Percentiles rank a stretch among this genome's conserved stretches.
Conservation (phyloP, 2,888 invertebrate species). For the Epirrita christyi region DNA sequence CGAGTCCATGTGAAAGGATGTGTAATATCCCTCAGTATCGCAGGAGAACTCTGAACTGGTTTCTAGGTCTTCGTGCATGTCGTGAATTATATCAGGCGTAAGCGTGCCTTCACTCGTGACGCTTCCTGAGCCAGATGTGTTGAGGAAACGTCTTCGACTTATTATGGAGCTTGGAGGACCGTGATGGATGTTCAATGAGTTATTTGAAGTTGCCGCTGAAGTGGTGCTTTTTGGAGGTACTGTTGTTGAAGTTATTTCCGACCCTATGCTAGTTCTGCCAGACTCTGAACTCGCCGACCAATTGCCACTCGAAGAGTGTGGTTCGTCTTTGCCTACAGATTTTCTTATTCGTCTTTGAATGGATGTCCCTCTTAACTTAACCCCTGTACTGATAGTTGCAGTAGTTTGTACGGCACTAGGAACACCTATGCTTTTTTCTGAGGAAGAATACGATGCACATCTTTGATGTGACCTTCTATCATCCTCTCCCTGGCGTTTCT, state of each 20-base stretch:
- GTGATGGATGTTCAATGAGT: constrained; percentile 87
- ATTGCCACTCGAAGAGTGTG: constrained; percentile 96
- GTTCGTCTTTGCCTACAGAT: constrained; percentile 89
- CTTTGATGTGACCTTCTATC: constrained; percentile 90
- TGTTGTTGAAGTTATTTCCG: constrained; percentile 90
- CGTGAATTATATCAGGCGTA: constrained; percentile 92
- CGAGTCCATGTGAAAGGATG: constrained; percentile 98
- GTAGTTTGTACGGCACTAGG: constrained; percentile 81
- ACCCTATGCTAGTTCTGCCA: constrained; percentile 93
- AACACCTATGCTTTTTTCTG: constrained; percentile 88
- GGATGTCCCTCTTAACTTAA: constrained; percentile 91
- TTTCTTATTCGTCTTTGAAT: constrained; percentile 89
- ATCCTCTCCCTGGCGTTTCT: constrained; percentile 85
- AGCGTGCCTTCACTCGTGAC: constrained; percentile 94
- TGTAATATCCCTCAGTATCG: constrained; percentile 98
- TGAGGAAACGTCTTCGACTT: constrained; percentile 87
- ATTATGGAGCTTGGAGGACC: constrained; percentile 89
- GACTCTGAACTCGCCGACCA: constrained; percentile 98
- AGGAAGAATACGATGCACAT: constrained; percentile 91
- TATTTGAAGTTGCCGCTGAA: constrained; percentile 88
- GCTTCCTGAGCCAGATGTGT: constrained; percentile 92
- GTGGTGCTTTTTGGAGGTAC: constrained; percentile 89
- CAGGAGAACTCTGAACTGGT: constrained; percentile 97
- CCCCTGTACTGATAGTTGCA: constrained; percentile 85
- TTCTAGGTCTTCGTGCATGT: constrained; percentile 93